Evolutionary conservation across 2,113 vertebrate species (phyloP).

Genomic region (Xiphophorus hellerii): DNA sequence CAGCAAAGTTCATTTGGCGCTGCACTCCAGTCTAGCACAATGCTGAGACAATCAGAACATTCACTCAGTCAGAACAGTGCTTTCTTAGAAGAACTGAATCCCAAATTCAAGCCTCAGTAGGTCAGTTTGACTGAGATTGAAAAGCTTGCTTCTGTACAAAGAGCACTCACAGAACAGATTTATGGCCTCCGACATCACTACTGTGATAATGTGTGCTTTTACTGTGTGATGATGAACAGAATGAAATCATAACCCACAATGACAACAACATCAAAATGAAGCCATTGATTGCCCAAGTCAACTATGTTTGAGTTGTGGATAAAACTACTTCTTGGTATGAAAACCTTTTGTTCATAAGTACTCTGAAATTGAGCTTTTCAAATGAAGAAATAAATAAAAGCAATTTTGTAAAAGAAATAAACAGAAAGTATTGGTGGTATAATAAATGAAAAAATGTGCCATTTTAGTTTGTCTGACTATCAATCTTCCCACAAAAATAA

Average conservation of each 20-base stretch:
- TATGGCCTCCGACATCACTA: conserved; percentile 32
- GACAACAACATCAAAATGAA: conserved; percentile 39
- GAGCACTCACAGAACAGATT: conserved; percentile 50
- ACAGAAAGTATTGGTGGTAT: conserved; percentile 55
- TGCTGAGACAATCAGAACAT: conserved; percentile 78
- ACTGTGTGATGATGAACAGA: conserved; percentile 32
- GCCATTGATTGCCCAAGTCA: conserved; percentile 63
- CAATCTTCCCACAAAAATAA: conserved; percentile 56
- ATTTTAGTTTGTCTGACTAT: conserved; percentile 55
- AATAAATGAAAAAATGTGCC: conserved; percentile 56
- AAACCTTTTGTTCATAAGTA: conserved; percentile 36
- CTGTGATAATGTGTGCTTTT: conserved; percentile 36
- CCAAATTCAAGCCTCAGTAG: conserved; percentile 63
- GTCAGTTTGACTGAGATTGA: conserved; percentile 60
- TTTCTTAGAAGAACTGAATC: conserved; percentile 69
- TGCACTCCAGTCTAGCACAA: conserved; percentile 73
- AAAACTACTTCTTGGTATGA: conserved; percentile 26
- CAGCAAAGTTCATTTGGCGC: conserved; percentile 63
- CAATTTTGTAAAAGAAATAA: conserved; percentile 40
- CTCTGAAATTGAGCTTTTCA: conserved; percentile 39
- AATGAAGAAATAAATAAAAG: conserved; percentile 23
- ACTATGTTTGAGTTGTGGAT: conserved; percentile 38
- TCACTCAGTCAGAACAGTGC: conserved; percentile 73
- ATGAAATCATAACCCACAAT: conserved; percentile 44
- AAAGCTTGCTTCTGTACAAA: conserved; percentile 61